Evolutionary conservation across 2,797 vertebrate genomes (phyloP).

Genomic region (Chaetodon trifasciatus): DNA sequence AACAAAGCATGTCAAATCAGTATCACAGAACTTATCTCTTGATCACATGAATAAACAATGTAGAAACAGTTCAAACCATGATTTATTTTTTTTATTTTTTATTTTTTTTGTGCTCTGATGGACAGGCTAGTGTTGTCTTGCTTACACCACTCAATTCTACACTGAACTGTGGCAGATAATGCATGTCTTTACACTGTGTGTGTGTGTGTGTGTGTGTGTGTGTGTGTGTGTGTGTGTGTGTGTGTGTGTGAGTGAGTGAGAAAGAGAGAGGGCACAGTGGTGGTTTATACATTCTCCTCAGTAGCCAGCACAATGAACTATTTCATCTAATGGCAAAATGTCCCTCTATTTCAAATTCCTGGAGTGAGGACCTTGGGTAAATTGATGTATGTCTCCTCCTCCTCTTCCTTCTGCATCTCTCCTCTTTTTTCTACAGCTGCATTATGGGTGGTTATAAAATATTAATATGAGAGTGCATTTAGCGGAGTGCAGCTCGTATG

Average conservation of each 20-base stretch:
- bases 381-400: conserved; percentile 97
- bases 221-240: not conserved
- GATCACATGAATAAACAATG: not conserved
- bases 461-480: conserved; percentile 99
- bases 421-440: conserved; percentile 88
- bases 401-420: conserved; percentile 47
- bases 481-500: conserved; percentile 93
- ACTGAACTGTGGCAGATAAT: conserved; percentile 15
- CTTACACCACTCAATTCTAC: not conserved
- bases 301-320: conserved; percentile 92
- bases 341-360: conserved; percentile 93
- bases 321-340: conserved; percentile 95
- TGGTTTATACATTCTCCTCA: conserved; percentile 88
- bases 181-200: conserved; percentile 6
- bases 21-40: not conserved
- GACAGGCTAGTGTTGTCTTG: not conserved
- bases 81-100: too few relatives aligned
- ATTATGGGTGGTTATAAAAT: conserved; percentile 99
- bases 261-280: not conserved
- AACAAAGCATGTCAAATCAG: not conserved
- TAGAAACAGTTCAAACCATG: not conserved
- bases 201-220: conserved; percentile 1
- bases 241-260: not conserved
- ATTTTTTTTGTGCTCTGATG: not conserved
- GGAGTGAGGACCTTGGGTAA: conserved; percentile 92